Evolutionary conservation across 2,113 vertebrate genomes (phyloP).

Genomic region (Sterna hirundo): DNA sequence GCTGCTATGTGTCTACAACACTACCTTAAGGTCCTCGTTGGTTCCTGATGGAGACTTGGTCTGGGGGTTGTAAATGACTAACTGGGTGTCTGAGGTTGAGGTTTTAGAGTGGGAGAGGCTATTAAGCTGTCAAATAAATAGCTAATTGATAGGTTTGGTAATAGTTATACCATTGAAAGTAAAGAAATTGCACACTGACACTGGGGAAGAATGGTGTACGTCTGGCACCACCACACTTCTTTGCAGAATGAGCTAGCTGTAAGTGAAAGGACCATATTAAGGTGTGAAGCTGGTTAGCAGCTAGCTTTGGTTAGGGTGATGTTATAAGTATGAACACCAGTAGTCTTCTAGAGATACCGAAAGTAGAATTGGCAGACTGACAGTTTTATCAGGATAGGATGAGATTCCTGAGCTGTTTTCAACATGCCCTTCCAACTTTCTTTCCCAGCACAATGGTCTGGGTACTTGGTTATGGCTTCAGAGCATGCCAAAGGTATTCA

Average conservation of each 20-base stretch:
- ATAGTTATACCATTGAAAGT: background rate
- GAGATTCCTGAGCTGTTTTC: background rate
- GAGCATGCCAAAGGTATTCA: background rate
- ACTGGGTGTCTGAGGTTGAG: background rate
- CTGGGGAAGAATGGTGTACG: fast-evolving
- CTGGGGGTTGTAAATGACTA: background rate
- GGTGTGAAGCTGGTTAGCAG: background rate
- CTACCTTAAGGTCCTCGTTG: background rate
- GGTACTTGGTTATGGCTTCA: background rate
- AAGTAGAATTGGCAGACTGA: background rate
- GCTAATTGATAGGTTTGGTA: background rate
- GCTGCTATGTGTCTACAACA: background rate
- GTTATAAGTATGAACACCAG: background rate
- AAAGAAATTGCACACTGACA: background rate
- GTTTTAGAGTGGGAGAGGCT: background rate
- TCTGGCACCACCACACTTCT: background rate
- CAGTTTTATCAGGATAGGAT: background rate
- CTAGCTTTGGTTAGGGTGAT: background rate
- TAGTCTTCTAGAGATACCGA: background rate
- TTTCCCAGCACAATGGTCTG: background rate
- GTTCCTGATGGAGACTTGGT: background rate
- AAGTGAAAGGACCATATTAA: background rate
- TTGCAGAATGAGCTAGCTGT: background rate
- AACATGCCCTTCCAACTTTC: background rate
- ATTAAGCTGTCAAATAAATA: background rate